A percentile compares a stretch with the other conserved stretches of the same genome.
phyloP scores from a whole-genome alignment of 2,797 vertebrate genomes.

The Scomberomorus guttatus region DNA sequence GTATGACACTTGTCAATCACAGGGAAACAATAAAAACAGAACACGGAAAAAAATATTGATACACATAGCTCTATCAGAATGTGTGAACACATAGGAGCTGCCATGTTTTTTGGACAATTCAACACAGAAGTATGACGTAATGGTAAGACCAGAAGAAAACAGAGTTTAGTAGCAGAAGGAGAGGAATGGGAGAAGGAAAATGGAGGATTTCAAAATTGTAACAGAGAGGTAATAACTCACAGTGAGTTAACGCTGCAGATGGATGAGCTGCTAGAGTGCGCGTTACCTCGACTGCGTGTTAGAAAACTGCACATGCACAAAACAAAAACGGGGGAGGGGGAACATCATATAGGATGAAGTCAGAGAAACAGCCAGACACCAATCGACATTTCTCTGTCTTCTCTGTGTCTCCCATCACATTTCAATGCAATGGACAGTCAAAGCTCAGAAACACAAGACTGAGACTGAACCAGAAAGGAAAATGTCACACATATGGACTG shows the following conservation, averaged over 20 bases:
- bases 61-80: constrained; percentile 8
- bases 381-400: constrained; percentile 44
- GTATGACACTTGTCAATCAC: neutral
- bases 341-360: constrained; percentile 68
- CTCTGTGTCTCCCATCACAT: constrained; percentile 47
- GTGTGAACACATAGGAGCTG: constrained; percentile 21
- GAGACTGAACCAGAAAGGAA: constrained; percentile 38
- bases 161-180: constrained; percentile 37
- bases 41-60: constrained; percentile 3
- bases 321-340: constrained; percentile 82
- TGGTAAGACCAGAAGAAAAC: constrained; percentile 19
- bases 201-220: constrained; percentile 71
- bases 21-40: constrained; percentile 11
- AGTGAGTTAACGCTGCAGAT: constrained; percentile 97
- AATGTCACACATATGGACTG: constrained; percentile 27
- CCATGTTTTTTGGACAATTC: constrained; percentile 26
- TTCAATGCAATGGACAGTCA: constrained; percentile 36
- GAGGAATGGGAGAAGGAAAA: constrained; percentile 27
- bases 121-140: constrained; percentile 34
- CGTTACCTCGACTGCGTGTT: constrained; percentile 93
- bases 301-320: constrained; percentile 93
- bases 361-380: constrained; percentile 59
- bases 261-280: constrained; percentile 95
- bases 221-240: constrained; percentile 93
- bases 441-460: constrained; percentile 41